Evolutionary conservation across 1,140 invertebrate genomes (phyloP), one percentile per base, ranked within the genome.

Genomic region (Batillaria attramentaria): DNA sequence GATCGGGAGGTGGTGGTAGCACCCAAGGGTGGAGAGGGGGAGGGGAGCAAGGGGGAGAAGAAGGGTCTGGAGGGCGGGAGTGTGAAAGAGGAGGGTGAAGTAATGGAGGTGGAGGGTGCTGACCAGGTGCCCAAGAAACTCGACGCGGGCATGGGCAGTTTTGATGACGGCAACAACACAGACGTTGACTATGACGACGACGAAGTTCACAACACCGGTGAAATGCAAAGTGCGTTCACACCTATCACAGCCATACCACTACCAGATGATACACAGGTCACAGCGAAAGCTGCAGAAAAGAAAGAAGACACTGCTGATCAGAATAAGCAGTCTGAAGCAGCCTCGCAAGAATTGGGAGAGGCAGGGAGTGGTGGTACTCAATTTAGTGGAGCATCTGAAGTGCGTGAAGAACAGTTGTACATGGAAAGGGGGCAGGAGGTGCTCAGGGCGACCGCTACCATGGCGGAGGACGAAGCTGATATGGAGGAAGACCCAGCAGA

Each of bases 381-480:
- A n/a, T n/a, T n/a, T n/a, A n/a, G n/a, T n/a, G n/a, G n/a, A n/a
- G n/a, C 50, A 13, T 54, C 16, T 16, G 50, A 54, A 54, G n/a
- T 54, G 50, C n/a, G 50, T 54, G n/a, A 54, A 54, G 50, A 16
- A 16, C 16, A 54, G 13, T 54, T 54, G n/a, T 54, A 13, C 16
- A 16, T 54, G 16, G 16, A 13, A 13, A 54, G n/a, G 50, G 50
- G 16, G 16, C 28, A n/a, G n/a, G 20, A 46, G 28, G 78, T n/a
- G n/a, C n/a, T n/a, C n/a, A n/a, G n/a, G n/a, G 42, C 72, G 77
- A 69, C 77, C 72, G 72, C 77, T 3, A 72, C 66, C 28, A 80
- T 78, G 24, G 78, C 65, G 13, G 74, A 81, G 31, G 78, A 81
- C 70, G 81, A 68, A 60, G 79, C 68, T 28, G 79, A 62, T 8